Conservation (phyloP, 2,888 invertebrate species). For the Eupithecia pulchellata region DNA sequence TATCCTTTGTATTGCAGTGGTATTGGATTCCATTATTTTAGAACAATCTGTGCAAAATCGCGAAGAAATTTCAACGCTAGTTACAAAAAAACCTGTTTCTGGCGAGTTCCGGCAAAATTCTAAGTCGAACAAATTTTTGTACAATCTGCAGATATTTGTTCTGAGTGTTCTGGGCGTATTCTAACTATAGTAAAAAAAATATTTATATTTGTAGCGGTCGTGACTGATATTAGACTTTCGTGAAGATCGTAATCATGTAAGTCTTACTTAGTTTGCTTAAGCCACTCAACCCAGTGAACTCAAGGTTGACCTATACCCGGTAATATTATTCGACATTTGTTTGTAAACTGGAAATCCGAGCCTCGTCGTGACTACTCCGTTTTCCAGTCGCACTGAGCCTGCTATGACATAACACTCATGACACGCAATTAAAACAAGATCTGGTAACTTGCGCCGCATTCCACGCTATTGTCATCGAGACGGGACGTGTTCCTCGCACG, state of each 20-base stretch:
- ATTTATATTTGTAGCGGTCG: background rate
- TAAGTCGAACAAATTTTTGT: too few species aligned
- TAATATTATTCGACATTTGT: conserved; percentile 12
- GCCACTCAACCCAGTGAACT: conserved; percentile 1
- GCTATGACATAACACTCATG: conserved; percentile 39
- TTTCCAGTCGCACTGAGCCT: conserved; percentile 28
- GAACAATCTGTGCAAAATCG: background rate
- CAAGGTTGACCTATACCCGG: conserved; percentile 10
- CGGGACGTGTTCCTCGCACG: conserved; percentile 40
- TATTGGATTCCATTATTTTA: background rate
- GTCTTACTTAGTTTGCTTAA: conserved; percentile 5
- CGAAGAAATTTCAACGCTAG: background rate
- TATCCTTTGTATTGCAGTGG: background rate
- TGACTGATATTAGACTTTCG: background rate
- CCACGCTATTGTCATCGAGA: conserved; percentile 60
- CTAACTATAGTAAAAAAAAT: too few species aligned
- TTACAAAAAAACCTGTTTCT: background rate
- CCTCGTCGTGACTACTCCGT: background rate
- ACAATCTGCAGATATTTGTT: too few species aligned
- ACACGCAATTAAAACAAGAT: conserved; percentile 46
- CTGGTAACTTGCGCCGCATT: conserved; percentile 53
- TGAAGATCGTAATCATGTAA: background rate
- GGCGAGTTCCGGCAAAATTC: background rate
- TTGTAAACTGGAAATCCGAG: conserved; percentile 18
- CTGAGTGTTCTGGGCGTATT: too few species aligned